phyloP scores from a whole-genome alignment of 2,888 invertebrate species.

The Dicyrtoma fusca region DNA sequence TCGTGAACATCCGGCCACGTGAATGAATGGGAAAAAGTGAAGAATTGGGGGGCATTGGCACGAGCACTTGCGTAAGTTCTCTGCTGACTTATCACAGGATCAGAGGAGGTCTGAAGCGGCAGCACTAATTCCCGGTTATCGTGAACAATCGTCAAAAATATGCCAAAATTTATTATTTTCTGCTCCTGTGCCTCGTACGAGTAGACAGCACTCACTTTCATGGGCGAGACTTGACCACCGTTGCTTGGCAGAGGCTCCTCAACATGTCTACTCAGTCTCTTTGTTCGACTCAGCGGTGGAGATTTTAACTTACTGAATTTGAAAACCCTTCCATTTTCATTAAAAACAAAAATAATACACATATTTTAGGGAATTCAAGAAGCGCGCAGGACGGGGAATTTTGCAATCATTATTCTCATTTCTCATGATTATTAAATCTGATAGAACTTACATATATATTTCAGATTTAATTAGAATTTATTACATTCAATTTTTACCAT shows the following conservation, averaged over 20 bases:
- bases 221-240: conserved; percentile 1
- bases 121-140: conserved; percentile 47
- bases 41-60: conserved; percentile 30
- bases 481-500: conserved; percentile 42
- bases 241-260: too few species aligned
- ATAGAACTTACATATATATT: too few species aligned
- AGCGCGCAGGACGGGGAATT: too few species aligned
- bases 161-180: conserved; percentile 44
- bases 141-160: conserved; percentile 42
- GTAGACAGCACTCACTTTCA: conserved; percentile 46
- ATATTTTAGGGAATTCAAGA: background rate
- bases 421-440: too few species aligned
- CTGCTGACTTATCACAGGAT: conserved; percentile 46
- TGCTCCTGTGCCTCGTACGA: conserved; percentile 50
- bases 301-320: conserved; percentile 19
- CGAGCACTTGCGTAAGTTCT: conserved; percentile 23
- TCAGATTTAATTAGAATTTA: background rate
- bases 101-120: conserved; percentile 45
- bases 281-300: background rate
- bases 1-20: conserved; percentile 45
- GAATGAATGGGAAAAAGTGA: conserved; percentile 48
- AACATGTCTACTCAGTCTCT: too few species aligned
- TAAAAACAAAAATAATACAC: too few species aligned
- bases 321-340: conserved; percentile 16
- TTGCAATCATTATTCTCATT: too few species aligned